Evolutionary conservation across 2,888 invertebrate species (phyloP), one percentile per base, ranked within the genome.

Genomic region (Myopa tessellatipennis): DNA sequence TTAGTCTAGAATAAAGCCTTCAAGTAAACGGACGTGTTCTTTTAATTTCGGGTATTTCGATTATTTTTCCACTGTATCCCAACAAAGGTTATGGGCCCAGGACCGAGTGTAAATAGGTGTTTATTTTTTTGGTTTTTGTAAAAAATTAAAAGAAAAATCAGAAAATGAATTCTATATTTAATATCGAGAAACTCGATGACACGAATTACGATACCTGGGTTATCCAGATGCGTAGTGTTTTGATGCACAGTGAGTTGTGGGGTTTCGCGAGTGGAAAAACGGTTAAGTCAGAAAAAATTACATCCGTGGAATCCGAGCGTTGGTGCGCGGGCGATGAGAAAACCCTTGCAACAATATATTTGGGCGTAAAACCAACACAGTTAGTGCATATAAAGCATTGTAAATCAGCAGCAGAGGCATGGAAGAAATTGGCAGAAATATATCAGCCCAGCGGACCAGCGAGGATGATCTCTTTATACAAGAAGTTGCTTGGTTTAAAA

Each of bases 361-460:
- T 71, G 36, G 12, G 71, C 18, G 52, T 71, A 58, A 58, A 72
- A 16, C 58, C 71, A 14, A 34, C 38, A 14, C 71, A 72, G 34
- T 18, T 72, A 8, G 34, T 34, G 14, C 71, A 72, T 55, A 72
- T 72, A 60, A 72, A 72, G 36, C 26, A 77, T 7, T 77, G 78
- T 69, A 58, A n/a, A 45, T 61, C 77, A 36, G 67, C 79, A 50
- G 74, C 70, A 7, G 69, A 55, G 40, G 80, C 76, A 4, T 80
- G 78, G 79, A 60, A 18, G 18, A 69, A n/a, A 12, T 58, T 79
- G 38, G 55, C 55, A 16, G 70, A 72, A 55, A 76, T 80, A n/a
- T 74, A 79, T 36, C 74, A 60, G 60, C 80, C 80, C 12, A 70
- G 68, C 14, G 79, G 81, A 60, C 77, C 79, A 3, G 76, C 72